Base-by-base conservation (phyloP, 2,888 invertebrate genomes). In the Rhamphomyia laevipes region DNA sequence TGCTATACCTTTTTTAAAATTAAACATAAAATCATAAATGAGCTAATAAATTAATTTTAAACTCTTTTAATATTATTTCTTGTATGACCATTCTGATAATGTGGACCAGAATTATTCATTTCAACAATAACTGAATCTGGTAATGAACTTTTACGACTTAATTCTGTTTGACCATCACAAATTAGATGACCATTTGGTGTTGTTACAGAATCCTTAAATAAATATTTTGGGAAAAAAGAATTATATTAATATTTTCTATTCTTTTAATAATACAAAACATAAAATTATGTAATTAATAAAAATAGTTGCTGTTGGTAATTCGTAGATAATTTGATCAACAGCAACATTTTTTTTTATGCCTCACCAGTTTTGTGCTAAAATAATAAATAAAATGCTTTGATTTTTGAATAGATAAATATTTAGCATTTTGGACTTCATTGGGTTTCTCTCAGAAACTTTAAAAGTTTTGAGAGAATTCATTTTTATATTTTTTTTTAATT, bases 91-190 rank as follows among this genome's bases (percentile, higher is more conserved):
- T 57, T 58, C 33, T 55, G 56, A 27, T 56, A 50, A 48, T 53
- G 51, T 46, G 54, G 50, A 44, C 52, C 53, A 49, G 55, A 44
- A 53, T 57, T 57, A 47, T 73, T 75, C 74, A 79, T 76, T 55
- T 79, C 78, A 50, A 79, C 74, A 51, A 77, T 76, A 49, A 77
- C 75, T 49, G 78, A 75, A 57, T 78, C 77, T 12, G 77, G 74
- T 44, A 75, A 61, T 13, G 74, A 74, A 48, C 62, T 64, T 59
- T 76, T 76, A 55, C 72, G 72, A 35, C n/a, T n/a, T 58, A 71
- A 60, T 53, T 71, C 71, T 2, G 77, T 76, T 59, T 73, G 74
- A 12, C 73, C 76, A 57, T 67, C 67, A 47, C 64, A 50, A 1
- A 73, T 68, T 1, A 74, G 68, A 43, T 74, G 66, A 6, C 78